phyloP scores from a whole-genome alignment of 2,113 vertebrate genomes.

The Neodontobutis hainanensis region DNA sequence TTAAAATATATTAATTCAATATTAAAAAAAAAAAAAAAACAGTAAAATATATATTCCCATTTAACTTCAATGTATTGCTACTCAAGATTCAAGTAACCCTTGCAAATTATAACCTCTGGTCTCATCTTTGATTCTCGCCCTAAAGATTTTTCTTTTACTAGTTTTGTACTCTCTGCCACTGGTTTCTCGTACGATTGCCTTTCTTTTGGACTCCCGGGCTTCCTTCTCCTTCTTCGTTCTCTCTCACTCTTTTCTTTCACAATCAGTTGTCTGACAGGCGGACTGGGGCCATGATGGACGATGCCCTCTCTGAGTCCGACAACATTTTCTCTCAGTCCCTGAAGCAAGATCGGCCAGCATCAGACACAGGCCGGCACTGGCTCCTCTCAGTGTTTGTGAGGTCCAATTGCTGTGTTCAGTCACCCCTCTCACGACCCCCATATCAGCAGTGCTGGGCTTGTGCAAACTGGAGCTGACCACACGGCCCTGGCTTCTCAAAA shows the following conservation, averaged over 20 bases:
- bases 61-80: too few species aligned
- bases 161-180: conserved; percentile 41
- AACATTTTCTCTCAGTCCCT: conserved; percentile 83
- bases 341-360: conserved; percentile 72
- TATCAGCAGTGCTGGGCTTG: conserved; percentile 67
- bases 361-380: conserved; percentile 57
- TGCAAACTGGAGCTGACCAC: conserved; percentile 76
- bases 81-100: too few species aligned
- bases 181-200: conserved; percentile 60
- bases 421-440: conserved; percentile 73
- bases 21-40: too few species aligned
- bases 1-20: too few species aligned
- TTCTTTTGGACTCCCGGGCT: conserved; percentile 54
- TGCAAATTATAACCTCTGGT: neutral
- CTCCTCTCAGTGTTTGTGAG: conserved; percentile 77
- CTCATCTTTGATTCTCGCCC: conserved; percentile 32
- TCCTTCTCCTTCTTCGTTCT: conserved; percentile 43
- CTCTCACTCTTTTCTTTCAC: conserved; percentile 67
- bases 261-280: conserved; percentile 74
- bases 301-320: conserved; percentile 80
- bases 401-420: conserved; percentile 77
- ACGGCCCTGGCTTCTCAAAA: conserved; percentile 62
- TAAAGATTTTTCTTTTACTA: conserved; percentile 32
- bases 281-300: conserved; percentile 76
- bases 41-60: too few species aligned